Evolutionary conservation across 2,888 invertebrate species (phyloP).

Genomic region (Elgonia sp.): DNA sequence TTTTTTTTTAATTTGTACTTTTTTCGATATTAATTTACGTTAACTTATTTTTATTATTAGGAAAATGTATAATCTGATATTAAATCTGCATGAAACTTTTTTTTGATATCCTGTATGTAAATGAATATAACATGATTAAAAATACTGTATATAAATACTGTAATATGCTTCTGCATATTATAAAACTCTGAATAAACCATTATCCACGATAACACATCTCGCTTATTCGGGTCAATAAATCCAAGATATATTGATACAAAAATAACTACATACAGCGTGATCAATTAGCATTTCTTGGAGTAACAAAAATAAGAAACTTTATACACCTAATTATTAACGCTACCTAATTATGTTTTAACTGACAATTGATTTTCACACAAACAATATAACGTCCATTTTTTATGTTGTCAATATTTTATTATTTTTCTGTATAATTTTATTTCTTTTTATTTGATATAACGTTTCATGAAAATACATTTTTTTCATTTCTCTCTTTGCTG

Average conservation of each 20-base stretch:
- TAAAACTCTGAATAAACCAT: neutral
- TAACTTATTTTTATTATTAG: too few relatives aligned
- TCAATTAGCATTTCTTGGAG: neutral
- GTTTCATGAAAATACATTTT: slow-evolving; percentile 16
- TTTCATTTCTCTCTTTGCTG: slow-evolving; percentile 28
- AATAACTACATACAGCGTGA: neutral
- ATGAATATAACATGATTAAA: too few relatives aligned
- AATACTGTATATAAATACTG: too few relatives aligned
- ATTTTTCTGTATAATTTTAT: too few relatives aligned
- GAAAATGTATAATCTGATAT: too few relatives aligned
- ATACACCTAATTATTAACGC: neutral
- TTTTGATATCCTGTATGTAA: too few relatives aligned
- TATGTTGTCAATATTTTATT: too few relatives aligned
- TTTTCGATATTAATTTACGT: too few relatives aligned
- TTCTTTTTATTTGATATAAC: slow-evolving; percentile 4
- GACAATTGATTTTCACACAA: too few relatives aligned
- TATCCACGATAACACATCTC: neutral
- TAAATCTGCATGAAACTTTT: too few relatives aligned
- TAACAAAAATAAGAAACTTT: neutral
- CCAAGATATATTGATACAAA: slow-evolving; percentile 1
- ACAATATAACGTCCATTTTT: too few relatives aligned
- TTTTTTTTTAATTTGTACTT: too few relatives aligned
- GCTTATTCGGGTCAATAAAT: slow-evolving; percentile 19
- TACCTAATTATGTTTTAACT: neutral
- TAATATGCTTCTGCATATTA: neutral